These are phyloP conservation scores for Carassius gibelio DNA, from an alignment of 2,113 vertebrate species.

Conservation along the genomic window DNA sequence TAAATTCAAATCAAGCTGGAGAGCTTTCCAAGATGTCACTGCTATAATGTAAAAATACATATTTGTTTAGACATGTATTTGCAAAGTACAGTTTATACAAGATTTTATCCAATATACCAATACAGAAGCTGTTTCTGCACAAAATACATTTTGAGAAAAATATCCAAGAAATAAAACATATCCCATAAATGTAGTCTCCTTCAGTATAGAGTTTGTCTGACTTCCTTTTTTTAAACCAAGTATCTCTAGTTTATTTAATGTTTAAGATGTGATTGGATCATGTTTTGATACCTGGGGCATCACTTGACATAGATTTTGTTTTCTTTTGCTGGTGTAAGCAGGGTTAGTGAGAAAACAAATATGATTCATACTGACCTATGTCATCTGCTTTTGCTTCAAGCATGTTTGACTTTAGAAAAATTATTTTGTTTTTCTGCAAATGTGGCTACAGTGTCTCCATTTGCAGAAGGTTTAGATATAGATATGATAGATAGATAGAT, in stretches of 20 bases:
- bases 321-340: not conserved
- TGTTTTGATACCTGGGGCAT: not conserved
- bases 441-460: not conserved
- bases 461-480: not conserved
- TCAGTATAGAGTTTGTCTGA: not conserved
- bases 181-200: not conserved
- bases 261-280: not conserved
- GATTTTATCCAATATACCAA: too few species aligned
- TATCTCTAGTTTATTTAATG: not conserved
- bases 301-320: not conserved
- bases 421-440: not conserved
- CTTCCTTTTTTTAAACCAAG: too few species aligned
- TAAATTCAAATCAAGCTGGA: not conserved
- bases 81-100: not conserved
- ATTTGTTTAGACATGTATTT: not conserved
- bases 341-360: not conserved
- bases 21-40: not conserved
- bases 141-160: not conserved
- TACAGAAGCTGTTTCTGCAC: not conserved
- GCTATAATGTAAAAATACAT: not conserved
- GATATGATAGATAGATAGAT: not conserved
- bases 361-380: not conserved
- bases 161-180: not conserved
- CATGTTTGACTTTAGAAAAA: not conserved
- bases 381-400: conserved; percentile 18